Evolutionary conservation across 2,888 invertebrate species (phyloP).

Genomic region (Orthosia gracilis): DNA sequence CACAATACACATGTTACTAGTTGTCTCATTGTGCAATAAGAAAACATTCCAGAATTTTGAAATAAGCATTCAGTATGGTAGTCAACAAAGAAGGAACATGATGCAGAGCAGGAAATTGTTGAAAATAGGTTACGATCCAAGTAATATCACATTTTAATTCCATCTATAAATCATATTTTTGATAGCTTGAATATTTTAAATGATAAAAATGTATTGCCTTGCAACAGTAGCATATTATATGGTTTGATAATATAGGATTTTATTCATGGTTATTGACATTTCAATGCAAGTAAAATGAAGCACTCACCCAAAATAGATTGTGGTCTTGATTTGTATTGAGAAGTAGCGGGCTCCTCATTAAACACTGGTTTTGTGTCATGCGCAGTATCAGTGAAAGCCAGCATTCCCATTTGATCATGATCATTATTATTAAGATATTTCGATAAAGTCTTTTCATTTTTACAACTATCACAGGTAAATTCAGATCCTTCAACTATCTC

Average conservation of each 20-base stretch:
- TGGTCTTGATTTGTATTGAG: constrained; percentile 82
- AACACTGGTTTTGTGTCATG: constrained; percentile 73
- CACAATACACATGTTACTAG: constrained; percentile 24
- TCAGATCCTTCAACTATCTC: constrained; percentile 94
- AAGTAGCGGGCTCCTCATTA: constrained; percentile 76
- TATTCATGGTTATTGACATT: constrained; percentile 38
- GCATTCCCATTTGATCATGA: constrained; percentile 86
- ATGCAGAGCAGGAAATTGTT: constrained; percentile 55
- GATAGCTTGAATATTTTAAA: constrained; percentile 13
- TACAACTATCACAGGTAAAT: constrained; percentile 96
- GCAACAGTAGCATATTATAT: constrained; percentile 42
- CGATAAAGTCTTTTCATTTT: constrained; percentile 93
- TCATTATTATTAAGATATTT: constrained; percentile 86
- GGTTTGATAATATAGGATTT: constrained; percentile 44
- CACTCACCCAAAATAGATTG: constrained; percentile 88
- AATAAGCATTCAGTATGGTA: constrained; percentile 46
- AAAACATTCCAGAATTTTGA: constrained; percentile 51
- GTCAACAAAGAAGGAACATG: constrained; percentile 60
- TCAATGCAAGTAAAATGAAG: constrained; percentile 47
- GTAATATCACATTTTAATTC: constrained; percentile 21
- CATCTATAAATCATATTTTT: constrained; percentile 10
- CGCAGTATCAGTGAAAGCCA: constrained; percentile 83
- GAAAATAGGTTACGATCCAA: constrained; percentile 19
- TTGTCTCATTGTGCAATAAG: constrained; percentile 51
- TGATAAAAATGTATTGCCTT: constrained; percentile 21